Evolutionary conservation across 2,113 vertebrate species (phyloP).

Genomic region (Fukomys damarensis): DNA sequence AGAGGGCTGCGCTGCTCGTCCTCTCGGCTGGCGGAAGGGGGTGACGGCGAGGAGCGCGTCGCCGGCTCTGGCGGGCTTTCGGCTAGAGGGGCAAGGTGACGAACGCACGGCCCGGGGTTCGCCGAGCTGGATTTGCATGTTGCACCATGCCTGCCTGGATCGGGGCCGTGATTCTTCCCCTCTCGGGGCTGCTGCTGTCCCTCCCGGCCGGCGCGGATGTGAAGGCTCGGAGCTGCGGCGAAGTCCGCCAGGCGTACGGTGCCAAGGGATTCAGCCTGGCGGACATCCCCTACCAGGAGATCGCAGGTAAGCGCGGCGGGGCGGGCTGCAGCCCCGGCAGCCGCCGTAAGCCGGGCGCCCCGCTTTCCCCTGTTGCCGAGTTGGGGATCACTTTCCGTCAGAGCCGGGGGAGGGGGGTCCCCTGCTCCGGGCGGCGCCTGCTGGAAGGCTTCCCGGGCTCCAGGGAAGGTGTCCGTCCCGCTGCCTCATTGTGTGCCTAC

Average conservation of each 20-base stretch:
- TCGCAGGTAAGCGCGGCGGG: constrained; percentile 91
- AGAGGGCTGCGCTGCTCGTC: constrained; percentile 76
- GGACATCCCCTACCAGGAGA: constrained; percentile 93
- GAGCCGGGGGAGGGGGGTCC: background rate
- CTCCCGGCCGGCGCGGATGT: constrained; percentile 87
- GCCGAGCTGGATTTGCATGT: constrained; percentile 78
- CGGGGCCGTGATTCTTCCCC: constrained; percentile 79
- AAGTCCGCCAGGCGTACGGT: constrained; percentile 91
- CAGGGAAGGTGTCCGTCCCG: constrained; percentile 41
- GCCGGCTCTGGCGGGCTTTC: constrained; percentile 78
- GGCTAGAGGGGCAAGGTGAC: constrained; percentile 66
- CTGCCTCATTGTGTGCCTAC: constrained; percentile 71
- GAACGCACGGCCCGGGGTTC: constrained; percentile 59
- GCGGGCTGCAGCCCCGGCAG: background rate
- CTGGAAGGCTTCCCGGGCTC: background rate
- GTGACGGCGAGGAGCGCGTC: constrained; percentile 74
- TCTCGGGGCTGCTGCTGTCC: constrained; percentile 82
- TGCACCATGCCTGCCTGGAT: constrained; percentile 82
- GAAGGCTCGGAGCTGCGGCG: constrained; percentile 92
- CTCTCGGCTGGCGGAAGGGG: constrained; percentile 77
- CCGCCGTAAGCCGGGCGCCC: background rate
- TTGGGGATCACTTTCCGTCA: constrained; percentile 64
- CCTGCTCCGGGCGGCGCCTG: background rate
- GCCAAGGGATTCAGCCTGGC: constrained; percentile 93
- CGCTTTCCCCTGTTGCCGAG: constrained; percentile 47